These are phyloP conservation scores for Lutraria rhynchaena DNA, from an alignment of 1,140 invertebrate species.

Conservation along the genomic window DNA sequence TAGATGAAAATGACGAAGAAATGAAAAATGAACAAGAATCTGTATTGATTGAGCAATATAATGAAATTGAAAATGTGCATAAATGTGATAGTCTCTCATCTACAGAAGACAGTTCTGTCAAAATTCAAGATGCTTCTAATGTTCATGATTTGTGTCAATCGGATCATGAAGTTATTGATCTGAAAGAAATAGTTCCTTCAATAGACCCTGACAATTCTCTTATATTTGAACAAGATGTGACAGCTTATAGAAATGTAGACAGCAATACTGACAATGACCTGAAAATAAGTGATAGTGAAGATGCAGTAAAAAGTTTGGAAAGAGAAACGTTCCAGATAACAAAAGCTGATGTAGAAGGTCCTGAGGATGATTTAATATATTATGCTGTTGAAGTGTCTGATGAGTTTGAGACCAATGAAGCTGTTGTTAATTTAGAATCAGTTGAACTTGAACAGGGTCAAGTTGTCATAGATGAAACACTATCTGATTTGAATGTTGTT, in stretches of 20 bases:
- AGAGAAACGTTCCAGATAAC: neutral
- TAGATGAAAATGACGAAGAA: too few relatives aligned
- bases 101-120: too few relatives aligned
- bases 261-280: neutral
- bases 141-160: neutral
- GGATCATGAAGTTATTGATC: neutral
- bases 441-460: slow-evolving; percentile 15
- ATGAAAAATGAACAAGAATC: too few relatives aligned
- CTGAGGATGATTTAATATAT: slow-evolving; percentile 8
- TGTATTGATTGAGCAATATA: too few relatives aligned
- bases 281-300: slow-evolving; percentile 9
- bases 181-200: neutral
- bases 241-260: neutral
- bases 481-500: neutral
- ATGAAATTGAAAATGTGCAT: too few relatives aligned
- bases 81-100: too few relatives aligned
- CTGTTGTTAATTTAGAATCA: slow-evolving; percentile 46
- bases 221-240: too few relatives aligned
- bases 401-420: slow-evolving; percentile 46
- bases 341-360: neutral
- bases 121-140: neutral
- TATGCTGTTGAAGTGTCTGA: slow-evolving; percentile 42
- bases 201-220: neutral
- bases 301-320: slow-evolving; percentile 19
- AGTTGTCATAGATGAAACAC: slow-evolving; percentile 11